Evolutionary conservation across 2,888 invertebrate species (phyloP), one percentile per base, ranked within the genome.

Genomic region (Arctia plantaginis): DNA sequence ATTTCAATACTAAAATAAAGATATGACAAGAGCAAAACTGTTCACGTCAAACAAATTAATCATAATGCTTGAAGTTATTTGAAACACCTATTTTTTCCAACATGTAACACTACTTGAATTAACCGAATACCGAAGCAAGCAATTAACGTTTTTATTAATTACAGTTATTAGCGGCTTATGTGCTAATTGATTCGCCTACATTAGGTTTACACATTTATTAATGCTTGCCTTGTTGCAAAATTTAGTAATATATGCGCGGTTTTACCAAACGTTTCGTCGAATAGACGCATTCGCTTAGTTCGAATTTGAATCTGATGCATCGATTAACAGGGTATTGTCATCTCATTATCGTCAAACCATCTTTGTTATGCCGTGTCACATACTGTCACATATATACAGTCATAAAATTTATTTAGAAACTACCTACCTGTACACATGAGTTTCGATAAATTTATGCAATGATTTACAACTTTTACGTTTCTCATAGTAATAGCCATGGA

Each of bases 121-220:
- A 65, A 6, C 41, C 33, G 62, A 47, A 65, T 66, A 39, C 66
- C 39, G n/a, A 66, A 27, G 64, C 27, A 35, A 64, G 66, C 64
- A 79, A 82, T 79, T 79, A 80, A 66, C 64, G 72, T 71, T n/a
- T n/a, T n/a, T n/a, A n/a, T n/a, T n/a, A n/a, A n/a, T n/a, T 74
- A 68, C 72, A 18, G 66, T 76, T 73, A 79, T 77, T 77, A 80
- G 78, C 75, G 59, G 64, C 69, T 71, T 72, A 81, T 73, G 84
- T 81, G 86, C 82, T 86, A 82, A 87, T 87, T 82, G 76, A 77
- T 79, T 72, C 77, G 72, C 82, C 81, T 66, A 80, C 75, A 68
- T 75, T 66, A 74, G 66, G 65, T 70, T 78, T 80, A 74, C 71
- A 77, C 71, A 75, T 77, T 74, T 78, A 80, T 66, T 74, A 74